Percentiles rank a stretch among this genome's conserved stretches.
Evolutionary conservation across 2,113 vertebrate genomes (phyloP).

Genomic region (Fulica atra): DNA sequence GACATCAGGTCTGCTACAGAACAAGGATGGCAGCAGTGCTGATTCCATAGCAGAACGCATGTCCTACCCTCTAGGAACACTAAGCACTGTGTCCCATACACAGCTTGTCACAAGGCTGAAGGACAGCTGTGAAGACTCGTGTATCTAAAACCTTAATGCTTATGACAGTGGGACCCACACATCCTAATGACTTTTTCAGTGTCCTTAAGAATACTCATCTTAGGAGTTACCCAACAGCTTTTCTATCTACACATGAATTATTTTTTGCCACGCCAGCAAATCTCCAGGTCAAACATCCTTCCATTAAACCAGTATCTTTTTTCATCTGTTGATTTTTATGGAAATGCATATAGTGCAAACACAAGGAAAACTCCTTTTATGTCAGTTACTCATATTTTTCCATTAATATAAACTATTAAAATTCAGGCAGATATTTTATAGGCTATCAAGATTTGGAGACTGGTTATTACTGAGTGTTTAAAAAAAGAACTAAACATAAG

Average conservation of each 20-base stretch:
- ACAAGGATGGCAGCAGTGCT: too few species aligned
- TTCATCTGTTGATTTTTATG: constrained; percentile 72
- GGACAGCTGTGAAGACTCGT: neutral
- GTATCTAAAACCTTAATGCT: neutral
- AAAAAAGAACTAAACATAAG: constrained; percentile 81
- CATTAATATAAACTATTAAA: constrained; percentile 81
- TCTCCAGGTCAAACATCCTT: constrained; percentile 11
- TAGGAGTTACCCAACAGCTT: neutral
- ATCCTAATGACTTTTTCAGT: neutral
- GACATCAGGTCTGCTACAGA: neutral
- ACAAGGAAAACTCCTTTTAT: constrained; percentile 79
- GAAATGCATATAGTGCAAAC: constrained; percentile 61
- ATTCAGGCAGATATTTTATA: constrained; percentile 82
- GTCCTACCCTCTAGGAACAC: neutral
- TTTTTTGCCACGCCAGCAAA: neutral
- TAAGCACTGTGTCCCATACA: neutral
- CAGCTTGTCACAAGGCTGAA: neutral
- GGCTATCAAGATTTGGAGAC: constrained; percentile 77
- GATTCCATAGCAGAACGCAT: too few species aligned
- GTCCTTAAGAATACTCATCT: neutral
- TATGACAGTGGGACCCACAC: neutral
- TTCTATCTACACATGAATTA: neutral
- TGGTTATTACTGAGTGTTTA: constrained; percentile 78
- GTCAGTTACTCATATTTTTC: constrained; percentile 82
- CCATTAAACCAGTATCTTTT: constrained; percentile 69